Base-by-base conservation (phyloP, 1,140 invertebrate genomes). In the Hyposmocoma kahamanoa region DNA sequence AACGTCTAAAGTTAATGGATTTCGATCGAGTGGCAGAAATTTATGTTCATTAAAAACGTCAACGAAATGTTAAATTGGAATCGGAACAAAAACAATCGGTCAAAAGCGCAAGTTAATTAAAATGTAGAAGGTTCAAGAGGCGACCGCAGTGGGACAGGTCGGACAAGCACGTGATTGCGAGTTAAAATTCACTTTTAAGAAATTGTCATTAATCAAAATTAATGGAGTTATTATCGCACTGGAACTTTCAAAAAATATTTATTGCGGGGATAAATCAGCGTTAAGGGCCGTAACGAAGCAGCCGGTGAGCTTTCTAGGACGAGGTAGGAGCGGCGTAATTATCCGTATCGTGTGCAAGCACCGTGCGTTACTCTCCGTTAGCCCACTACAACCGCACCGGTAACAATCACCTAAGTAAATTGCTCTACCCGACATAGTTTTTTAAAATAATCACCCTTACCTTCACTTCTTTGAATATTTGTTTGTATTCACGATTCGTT, bases 151-250 rank as follows among this genome's bases (percentile, higher is more conserved):
- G 42, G 62, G 70, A 67, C 66, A 67, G 62, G 72, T 68, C 65
- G 62, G 42, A 59, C 47, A 45, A 36, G 59, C 48, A 47, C 42
- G 41, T 48, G 56, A 58, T 72, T 60, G 60, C 60, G 47, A 67
- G 61, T 73, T 69, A 72, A 74, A 82, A 74, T 61, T 84, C 78
- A 80, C 74, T 83, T 83, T 81, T 78, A 59, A 78, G 75, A 83
- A 84, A 81, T 73, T 77, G 67, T 78, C 81, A 83, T 84, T 75
- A 81, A 84, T 84, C 81, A 84, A 84, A 83, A 76, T 84, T 81
- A 84, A 84, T 84, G 81, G 79, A 84, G 79, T 84, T 84, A 83
- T 84, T 84, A 83, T 83, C 77, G 78, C 75, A 76, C 64, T 73
- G 61, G 49, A 70, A 83, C 73, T 84, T 84, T 81, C 75, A 83